phyloP scores from a whole-genome alignment of 2,797 vertebrate species.

The Arctocebus calabarensis region DNA sequence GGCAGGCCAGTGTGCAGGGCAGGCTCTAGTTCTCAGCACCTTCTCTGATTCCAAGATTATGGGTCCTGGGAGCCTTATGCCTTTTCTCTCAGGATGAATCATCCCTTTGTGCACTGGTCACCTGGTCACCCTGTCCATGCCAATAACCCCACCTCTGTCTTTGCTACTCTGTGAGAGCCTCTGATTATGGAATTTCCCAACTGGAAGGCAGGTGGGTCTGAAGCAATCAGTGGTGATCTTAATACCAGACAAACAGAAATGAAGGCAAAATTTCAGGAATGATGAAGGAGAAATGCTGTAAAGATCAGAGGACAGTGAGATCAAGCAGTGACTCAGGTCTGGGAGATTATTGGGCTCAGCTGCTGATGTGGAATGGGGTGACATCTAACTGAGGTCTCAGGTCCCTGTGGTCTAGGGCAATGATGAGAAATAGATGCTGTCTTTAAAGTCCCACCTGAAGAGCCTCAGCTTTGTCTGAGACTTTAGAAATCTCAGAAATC shows the following conservation, averaged over 20 bases:
- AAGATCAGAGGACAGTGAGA: not conserved
- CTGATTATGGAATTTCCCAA: not conserved
- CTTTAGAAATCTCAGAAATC: not conserved
- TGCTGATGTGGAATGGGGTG: not conserved
- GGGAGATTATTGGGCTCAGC: not conserved
- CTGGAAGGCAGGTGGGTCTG: not conserved
- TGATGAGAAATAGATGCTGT: not conserved
- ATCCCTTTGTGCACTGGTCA: accelerated
- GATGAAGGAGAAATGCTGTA: not conserved
- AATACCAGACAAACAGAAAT: not conserved
- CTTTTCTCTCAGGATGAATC: not conserved
- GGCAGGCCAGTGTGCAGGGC: not conserved
- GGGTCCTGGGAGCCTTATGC: not conserved
- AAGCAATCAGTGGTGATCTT: not conserved
- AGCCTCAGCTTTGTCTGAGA: not conserved
- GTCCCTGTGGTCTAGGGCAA: not conserved
- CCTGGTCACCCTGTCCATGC: too few relatives aligned
- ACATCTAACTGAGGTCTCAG: not conserved
- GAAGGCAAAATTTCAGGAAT: not conserved
- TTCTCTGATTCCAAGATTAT: not conserved
- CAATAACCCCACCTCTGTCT: not conserved
- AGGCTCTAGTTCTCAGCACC: not conserved
- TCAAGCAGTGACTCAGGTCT: not conserved
- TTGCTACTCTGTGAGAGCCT: not conserved
- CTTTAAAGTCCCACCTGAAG: not conserved